Evolutionary conservation across 2,113 vertebrate genomes (phyloP).

Genomic region (Probosciger aterrimus): DNA sequence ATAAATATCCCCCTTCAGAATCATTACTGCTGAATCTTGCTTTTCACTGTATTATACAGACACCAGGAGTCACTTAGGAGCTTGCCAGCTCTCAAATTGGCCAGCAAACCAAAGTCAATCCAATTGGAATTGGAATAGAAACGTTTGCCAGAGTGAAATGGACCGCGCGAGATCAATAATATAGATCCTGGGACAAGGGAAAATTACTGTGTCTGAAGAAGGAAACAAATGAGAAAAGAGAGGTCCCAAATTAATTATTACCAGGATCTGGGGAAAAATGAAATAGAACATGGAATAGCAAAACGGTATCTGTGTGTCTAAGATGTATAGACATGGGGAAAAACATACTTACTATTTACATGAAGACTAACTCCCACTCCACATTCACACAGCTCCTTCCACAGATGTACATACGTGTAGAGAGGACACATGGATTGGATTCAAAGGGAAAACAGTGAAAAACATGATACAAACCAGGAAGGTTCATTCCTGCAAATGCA

Average conservation of each 20-base stretch:
- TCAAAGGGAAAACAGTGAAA: background rate
- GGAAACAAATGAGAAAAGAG: background rate
- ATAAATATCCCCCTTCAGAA: constrained; percentile 16
- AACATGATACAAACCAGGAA: background rate
- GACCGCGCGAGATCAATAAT: constrained; percentile 8
- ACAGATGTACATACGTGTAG: background rate
- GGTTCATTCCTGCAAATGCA: background rate
- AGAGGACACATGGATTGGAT: background rate
- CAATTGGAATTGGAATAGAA: constrained; percentile 12
- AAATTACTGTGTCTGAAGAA: constrained; percentile 7
- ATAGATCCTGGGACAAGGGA: constrained; percentile 16
- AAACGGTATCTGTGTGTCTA: background rate
- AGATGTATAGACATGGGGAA: background rate
- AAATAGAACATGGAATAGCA: background rate
- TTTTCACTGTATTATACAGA: background rate
- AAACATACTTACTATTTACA: background rate
- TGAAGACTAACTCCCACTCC: background rate
- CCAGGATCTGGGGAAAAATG: background rate
- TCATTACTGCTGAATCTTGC: background rate
- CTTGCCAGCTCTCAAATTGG: constrained; percentile 2
- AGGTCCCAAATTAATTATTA: background rate
- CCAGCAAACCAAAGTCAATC: constrained; percentile 22
- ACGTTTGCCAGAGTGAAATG: background rate
- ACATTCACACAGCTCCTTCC: background rate
- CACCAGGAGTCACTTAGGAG: constrained; percentile 18